These are phyloP conservation scores for Hippoglossus hippoglossus DNA, from an alignment of 2,797 vertebrate species.

Conservation along the genomic window DNA sequence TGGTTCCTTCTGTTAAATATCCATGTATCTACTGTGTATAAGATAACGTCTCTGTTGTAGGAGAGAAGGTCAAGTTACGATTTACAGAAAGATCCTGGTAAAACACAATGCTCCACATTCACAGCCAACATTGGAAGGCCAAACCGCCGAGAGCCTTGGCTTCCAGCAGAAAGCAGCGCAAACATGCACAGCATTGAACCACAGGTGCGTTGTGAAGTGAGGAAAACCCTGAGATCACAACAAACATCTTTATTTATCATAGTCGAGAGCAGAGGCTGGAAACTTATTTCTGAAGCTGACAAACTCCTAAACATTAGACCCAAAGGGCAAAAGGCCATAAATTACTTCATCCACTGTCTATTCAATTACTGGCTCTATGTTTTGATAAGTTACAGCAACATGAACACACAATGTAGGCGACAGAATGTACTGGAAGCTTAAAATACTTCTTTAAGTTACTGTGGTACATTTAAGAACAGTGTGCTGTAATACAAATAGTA, in stretches of 20 bases:
- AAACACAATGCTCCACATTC: slow-evolving; percentile 6
- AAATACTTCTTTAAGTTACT: too few relatives aligned
- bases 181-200: slow-evolving; percentile 11
- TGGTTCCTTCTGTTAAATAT: background rate
- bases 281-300: slow-evolving; percentile 1
- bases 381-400: background rate
- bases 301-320: background rate
- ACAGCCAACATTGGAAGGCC: background rate
- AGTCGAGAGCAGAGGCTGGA: slow-evolving; percentile 19
- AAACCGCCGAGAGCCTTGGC: slow-evolving; percentile 23
- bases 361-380: slow-evolving; percentile 2
- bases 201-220: slow-evolving; percentile 39
- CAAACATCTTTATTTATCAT: slow-evolving; percentile 18
- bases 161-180: background rate
- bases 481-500: too few relatives aligned
- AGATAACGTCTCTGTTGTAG: background rate
- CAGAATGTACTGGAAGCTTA: too few relatives aligned
- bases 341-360: slow-evolving; percentile 1
- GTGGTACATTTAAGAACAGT: too few relatives aligned
- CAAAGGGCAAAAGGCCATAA: background rate
- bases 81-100: background rate
- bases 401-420: background rate
- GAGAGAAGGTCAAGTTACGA: background rate
- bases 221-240: slow-evolving; percentile 39
- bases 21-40: background rate